Percentiles rank a stretch among this genome's conserved stretches.
phyloP scores from a whole-genome alignment of 2,113 vertebrate genomes.

The Syngnathus typhle region DNA sequence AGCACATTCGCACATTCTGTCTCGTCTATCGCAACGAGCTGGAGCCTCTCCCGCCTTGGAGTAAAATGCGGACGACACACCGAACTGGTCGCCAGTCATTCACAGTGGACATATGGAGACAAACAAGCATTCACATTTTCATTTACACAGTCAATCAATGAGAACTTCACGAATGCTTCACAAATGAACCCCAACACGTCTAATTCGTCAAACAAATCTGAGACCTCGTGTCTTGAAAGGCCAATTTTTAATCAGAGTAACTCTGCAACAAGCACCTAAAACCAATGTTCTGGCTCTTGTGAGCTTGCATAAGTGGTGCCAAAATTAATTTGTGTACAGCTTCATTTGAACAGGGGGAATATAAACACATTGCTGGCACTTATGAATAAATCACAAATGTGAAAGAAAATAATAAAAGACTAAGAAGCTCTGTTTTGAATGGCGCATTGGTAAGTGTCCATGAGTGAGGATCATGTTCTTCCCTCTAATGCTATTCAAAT shows the following conservation, averaged over 20 bases:
- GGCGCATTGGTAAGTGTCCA: background rate
- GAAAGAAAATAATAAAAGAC: background rate
- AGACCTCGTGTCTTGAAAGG: background rate
- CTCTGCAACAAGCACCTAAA: background rate
- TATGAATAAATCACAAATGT: background rate
- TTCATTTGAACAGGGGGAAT: background rate
- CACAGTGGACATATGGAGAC: background rate
- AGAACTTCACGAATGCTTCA: background rate
- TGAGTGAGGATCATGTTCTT: background rate
- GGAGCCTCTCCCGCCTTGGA: background rate
- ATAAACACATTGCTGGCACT: background rate
- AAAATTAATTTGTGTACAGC: background rate
- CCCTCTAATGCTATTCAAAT: background rate
- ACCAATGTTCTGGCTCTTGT: background rate
- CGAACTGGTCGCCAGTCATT: background rate
- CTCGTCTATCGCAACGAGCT: background rate
- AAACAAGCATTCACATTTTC: background rate
- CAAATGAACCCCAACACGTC: background rate
- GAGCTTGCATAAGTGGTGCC: background rate
- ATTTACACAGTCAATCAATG: background rate
- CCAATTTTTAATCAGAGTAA: background rate
- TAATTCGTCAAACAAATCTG: conserved; percentile 1
- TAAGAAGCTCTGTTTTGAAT: background rate
- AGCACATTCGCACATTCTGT: background rate
- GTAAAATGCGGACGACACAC: background rate